Conservation (phyloP, 2,888 invertebrate species). For the Odontothrips loti region DNA sequence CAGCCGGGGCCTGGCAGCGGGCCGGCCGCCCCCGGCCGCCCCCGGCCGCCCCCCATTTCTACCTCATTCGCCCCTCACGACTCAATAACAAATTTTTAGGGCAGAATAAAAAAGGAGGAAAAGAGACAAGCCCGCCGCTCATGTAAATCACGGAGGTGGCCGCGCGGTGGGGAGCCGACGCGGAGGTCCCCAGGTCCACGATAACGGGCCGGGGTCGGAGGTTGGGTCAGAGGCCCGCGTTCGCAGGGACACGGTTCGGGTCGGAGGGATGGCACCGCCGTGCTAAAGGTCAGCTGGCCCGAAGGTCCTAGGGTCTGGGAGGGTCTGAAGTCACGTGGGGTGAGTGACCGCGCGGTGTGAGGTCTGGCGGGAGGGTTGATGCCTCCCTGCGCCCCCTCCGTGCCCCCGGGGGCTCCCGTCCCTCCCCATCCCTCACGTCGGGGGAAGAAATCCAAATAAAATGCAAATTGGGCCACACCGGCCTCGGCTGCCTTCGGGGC, state of each 20-base stretch:
- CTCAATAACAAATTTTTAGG: conserved; percentile 15
- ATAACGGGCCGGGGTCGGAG: no score
- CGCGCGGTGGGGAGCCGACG: not conserved
- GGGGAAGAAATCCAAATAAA: conserved; percentile 3
- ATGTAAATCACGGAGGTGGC: not conserved
- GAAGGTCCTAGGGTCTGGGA: no score
- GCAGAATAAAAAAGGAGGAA: not conserved
- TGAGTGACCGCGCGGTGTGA: no score
- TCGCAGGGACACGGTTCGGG: no score
- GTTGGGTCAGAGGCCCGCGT: no score
- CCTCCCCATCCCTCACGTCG: not conserved
- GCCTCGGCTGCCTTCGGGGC: not conserved
- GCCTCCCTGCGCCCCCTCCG: no score
- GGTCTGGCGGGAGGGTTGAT: no score
- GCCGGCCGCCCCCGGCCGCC: not conserved
- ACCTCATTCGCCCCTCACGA: conserved; percentile 19
- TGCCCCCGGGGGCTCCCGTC: not conserved
- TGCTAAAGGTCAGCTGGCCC: no score
- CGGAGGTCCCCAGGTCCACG: not conserved
- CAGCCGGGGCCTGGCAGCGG: no score
- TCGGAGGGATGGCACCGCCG: no score
- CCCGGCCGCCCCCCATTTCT: not conserved
- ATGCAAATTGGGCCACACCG: not conserved
- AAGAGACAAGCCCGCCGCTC: not conserved
- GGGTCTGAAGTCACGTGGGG: no score